These are phyloP conservation scores for Galleria mellonella DNA, from an alignment of 1,140 invertebrate species.

Conservation along the genomic window DNA sequence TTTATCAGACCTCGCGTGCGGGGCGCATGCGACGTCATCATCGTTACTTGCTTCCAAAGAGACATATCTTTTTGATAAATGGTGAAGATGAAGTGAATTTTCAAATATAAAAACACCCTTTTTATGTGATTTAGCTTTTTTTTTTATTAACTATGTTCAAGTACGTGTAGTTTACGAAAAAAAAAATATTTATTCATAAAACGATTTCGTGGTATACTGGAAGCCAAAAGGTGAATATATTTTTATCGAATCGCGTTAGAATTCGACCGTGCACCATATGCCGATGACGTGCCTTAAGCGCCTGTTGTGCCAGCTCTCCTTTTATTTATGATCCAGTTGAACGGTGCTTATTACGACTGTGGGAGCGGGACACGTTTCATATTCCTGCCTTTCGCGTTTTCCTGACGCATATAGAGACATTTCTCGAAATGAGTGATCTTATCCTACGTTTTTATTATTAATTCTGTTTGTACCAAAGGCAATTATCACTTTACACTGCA, in stretches of 20 bases:
- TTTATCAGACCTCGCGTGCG: conserved; percentile 38
- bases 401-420: conserved; percentile 45
- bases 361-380: conserved; percentile 48
- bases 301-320: conserved; percentile 39
- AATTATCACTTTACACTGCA: no score
- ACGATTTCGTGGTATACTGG: background rate
- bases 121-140: no score
- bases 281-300: conserved; percentile 43
- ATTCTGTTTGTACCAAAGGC: no score
- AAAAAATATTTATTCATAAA: no score
- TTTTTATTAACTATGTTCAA: no score
- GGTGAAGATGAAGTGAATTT: conserved; percentile 26
- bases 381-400: conserved; percentile 31
- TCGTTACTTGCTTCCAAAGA: conserved; percentile 23
- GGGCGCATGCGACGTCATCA: conserved; percentile 38
- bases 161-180: no score
- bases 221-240: conserved; percentile 22
- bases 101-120: conserved; percentile 18
- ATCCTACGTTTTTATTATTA: conserved; percentile 4
- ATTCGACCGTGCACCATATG: conserved; percentile 45
- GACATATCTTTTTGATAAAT: conserved; percentile 51
- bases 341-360: conserved; percentile 51
- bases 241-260: conserved; percentile 40
- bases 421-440: conserved; percentile 15
- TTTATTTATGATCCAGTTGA: conserved; percentile 62